Conservation (phyloP, 1,140 invertebrate genomes). For the Monomorium pharaonis region DNA sequence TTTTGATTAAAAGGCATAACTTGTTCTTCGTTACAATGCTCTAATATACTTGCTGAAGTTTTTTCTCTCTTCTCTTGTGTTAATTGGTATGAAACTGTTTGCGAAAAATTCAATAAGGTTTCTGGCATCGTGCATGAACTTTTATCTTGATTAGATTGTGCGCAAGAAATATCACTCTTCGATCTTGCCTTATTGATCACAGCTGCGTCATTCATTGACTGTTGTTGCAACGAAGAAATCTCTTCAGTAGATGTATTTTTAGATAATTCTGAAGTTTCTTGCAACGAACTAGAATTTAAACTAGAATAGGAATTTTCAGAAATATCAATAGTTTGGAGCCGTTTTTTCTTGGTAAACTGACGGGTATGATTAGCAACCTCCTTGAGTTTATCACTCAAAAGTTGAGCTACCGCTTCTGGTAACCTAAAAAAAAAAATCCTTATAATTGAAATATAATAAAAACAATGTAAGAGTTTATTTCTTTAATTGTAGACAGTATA, state of each 20-base stretch:
- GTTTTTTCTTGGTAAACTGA: slow-evolving; percentile 77
- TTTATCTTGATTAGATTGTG: not conserved
- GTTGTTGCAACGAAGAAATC: not conserved
- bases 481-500: slow-evolving; percentile 5
- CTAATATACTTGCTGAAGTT: not conserved
- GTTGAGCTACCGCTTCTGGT: slow-evolving; percentile 78
- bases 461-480: not conserved
- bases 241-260: not conserved
- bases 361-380: slow-evolving; percentile 80
- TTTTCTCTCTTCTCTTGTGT: not conserved
- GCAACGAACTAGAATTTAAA: not conserved
- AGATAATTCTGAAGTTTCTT: slow-evolving; percentile 12
- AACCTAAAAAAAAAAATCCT: slow-evolving; percentile 73
- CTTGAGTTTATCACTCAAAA: slow-evolving; percentile 79
- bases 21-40: not conserved
- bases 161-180: not conserved
- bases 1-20: not conserved
- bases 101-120: not conserved
- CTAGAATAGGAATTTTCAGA: slow-evolving; percentile 39
- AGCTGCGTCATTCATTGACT: not conserved
- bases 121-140: not conserved
- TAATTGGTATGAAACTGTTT: not conserved
- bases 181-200: not conserved
- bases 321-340: slow-evolving; percentile 34
- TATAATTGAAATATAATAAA: not conserved